A percentile compares a stretch with the other conserved stretches of the same genome.
Evolutionary conservation across 2,797 vertebrate species (phyloP).

Genomic region (Garrulus glandarius): DNA sequence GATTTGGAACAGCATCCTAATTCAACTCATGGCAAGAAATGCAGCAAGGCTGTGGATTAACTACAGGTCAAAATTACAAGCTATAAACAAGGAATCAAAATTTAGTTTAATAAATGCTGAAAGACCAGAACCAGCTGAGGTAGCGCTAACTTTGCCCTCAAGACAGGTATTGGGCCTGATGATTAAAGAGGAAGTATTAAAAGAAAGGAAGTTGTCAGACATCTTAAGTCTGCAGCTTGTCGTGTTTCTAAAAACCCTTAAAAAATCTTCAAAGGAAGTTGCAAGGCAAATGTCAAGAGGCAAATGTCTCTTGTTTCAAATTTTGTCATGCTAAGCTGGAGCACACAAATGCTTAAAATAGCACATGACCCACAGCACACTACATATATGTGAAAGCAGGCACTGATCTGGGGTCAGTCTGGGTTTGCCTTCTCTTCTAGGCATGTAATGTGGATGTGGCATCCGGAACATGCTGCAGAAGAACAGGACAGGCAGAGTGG

Average conservation of each 20-base stretch:
- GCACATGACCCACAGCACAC: neutral
- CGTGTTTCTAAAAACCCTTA: neutral
- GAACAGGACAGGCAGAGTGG: neutral
- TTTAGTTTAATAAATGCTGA: neutral
- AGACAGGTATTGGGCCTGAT: neutral
- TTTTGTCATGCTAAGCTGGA: neutral
- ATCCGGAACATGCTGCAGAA: neutral
- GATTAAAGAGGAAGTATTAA: neutral
- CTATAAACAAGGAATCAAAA: neutral
- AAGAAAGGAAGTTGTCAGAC: neutral
- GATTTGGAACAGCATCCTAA: neutral
- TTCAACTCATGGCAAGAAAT: neutral
- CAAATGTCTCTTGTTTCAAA: neutral
- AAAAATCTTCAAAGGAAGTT: neutral
- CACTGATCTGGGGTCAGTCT: neutral
- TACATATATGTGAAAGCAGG: neutral
- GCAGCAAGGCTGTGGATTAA: neutral
- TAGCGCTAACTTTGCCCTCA: neutral
- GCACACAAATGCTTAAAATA: neutral
- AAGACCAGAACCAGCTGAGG: neutral
- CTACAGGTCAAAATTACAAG: neutral
- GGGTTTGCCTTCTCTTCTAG: neutral
- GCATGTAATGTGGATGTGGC: accelerated
- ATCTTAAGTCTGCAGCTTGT: neutral
- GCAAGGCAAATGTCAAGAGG: neutral